Evolutionary conservation across 2,113 vertebrate species (phyloP).

Genomic region (Lontra canadensis): DNA sequence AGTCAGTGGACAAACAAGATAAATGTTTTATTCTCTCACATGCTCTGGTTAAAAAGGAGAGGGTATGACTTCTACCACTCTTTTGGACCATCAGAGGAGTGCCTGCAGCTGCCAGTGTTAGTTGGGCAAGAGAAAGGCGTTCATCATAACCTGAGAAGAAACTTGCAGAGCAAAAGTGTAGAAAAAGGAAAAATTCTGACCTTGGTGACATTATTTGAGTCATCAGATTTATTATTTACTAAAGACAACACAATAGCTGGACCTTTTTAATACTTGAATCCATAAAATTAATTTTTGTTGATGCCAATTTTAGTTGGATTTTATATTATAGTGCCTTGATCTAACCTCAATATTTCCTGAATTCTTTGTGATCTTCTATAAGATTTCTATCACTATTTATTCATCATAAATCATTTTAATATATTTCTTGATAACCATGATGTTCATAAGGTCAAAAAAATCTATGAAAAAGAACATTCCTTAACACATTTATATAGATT

Average conservation of each 20-base stretch:
- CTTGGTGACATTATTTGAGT: background rate
- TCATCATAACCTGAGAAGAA: background rate
- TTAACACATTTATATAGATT: background rate
- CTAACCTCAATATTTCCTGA: constrained; percentile 15
- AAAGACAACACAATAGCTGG: background rate
- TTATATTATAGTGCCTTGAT: background rate
- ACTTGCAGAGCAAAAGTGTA: background rate
- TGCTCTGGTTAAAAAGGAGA: background rate
- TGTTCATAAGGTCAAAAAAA: background rate
- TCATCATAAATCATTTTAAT: background rate
- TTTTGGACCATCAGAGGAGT: no score
- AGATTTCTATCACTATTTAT: background rate
- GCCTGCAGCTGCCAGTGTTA: background rate
- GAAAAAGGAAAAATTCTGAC: background rate
- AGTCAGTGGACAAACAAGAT: background rate
- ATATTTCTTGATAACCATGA: background rate
- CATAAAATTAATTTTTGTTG: constrained; percentile 8
- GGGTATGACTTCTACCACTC: no score
- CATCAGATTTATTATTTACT: background rate
- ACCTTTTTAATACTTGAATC: background rate
- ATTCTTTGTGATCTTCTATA: background rate
- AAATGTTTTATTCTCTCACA: background rate
- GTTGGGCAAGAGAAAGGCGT: background rate
- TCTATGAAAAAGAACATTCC: background rate
- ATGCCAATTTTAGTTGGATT: background rate